Base-by-base conservation (phyloP, 2,797 vertebrate species). In the Pelobates cultripes region DNA sequence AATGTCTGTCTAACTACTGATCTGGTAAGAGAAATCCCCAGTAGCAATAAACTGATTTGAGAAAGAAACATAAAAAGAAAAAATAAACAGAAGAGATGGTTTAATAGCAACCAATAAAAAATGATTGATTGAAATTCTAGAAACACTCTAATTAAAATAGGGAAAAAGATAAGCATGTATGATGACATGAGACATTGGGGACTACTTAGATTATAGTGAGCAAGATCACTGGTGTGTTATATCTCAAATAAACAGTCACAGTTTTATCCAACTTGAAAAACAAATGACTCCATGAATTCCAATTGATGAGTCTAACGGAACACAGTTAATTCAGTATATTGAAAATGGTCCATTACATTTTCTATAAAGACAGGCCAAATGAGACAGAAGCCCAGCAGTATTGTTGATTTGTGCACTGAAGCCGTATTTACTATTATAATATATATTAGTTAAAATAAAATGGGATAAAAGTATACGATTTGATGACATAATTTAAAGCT, bases 81-180 rank as follows among this genome's bases (percentile, higher is more conserved):
- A 28, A 28, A 28, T 28, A 28, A 43, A 67, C 64, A 61, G 51
- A 77, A 76, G 73, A 81, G 41, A 75, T 78, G 43, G 55, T 71
- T 60, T 80, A 82, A 79, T 82, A 43, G 45, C 69, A 57, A 82
- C 41, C 76, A 69, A 66, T 69, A 79, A 85, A 75, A 73, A 79
- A 77, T 60, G 83, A 85, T 84, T 84, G 85, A 84, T 80, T 85
- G 73, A 73, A 77, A 73, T 75, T 84, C 73, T 72, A 80, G 81
- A 82, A 86, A 61, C 43, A 69, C 51, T 70, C 45, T 84, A 83
- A 61, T 43, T 69, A 78, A 80, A 78, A 66, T 64, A 74, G 67
- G 28, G 13, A 78, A 85, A 70, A 57, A 68, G 61, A 78, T 80
- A 85, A 79, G 43, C 66, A 71, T 82, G 42, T 76, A 80, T 28